These are phyloP conservation scores for Troides helena DNA, from an alignment of 2,888 invertebrate species.

Conservation along the genomic window DNA sequence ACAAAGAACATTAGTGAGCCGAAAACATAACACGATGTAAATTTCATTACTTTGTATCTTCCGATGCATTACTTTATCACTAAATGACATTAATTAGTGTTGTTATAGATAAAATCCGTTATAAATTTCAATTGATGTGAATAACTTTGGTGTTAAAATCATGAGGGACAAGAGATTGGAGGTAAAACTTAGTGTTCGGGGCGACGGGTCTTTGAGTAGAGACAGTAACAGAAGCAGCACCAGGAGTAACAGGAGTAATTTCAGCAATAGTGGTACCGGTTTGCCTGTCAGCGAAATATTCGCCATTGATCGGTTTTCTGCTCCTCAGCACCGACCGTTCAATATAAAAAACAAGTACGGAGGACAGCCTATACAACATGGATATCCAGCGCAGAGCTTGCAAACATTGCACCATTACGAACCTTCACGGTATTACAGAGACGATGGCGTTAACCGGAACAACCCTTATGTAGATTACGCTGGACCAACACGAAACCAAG, in stretches of 20 bases:
- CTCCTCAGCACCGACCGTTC: constrained; percentile 66
- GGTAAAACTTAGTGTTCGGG: constrained; percentile 72
- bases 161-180: constrained; percentile 76
- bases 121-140: neutral
- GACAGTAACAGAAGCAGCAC: constrained; percentile 65
- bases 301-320: constrained; percentile 64
- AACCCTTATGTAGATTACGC: constrained; percentile 59
- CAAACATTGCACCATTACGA: constrained; percentile 64
- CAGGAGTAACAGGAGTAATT: constrained; percentile 65
- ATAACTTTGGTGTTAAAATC: constrained; percentile 29
- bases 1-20: constrained; percentile 64
- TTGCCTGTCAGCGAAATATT: constrained; percentile 71
- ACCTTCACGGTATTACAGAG: constrained; percentile 44
- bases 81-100: neutral
- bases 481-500: constrained; percentile 47
- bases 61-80: constrained; percentile 45
- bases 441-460: constrained; percentile 44
- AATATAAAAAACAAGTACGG: constrained; percentile 66
- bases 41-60: constrained; percentile 59
- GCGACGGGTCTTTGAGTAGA: constrained; percentile 69
- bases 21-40: constrained; percentile 52
- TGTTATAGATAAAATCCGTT: neutral
- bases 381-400: constrained; percentile 70
- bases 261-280: constrained; percentile 55
- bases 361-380: constrained; percentile 58